These are phyloP conservation scores for Macrotrachela quadricornifera DNA, from an alignment of 1,140 invertebrate species.

Conservation along the genomic window DNA sequence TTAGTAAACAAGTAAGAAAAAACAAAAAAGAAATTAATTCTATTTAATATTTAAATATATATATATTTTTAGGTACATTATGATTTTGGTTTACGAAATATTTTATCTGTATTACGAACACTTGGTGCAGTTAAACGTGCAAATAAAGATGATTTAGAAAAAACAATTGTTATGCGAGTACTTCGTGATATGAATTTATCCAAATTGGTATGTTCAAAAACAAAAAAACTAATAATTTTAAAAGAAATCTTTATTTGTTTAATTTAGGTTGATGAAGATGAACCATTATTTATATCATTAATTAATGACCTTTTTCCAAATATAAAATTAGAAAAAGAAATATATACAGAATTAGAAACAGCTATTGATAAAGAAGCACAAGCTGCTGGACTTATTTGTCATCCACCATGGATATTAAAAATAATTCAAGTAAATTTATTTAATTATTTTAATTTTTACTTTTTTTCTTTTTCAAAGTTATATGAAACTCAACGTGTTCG, in stretches of 20 bases:
- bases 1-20: conserved; percentile 75
- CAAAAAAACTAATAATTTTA: not conserved
- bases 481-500: conserved; percentile 34
- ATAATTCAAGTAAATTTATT: conserved; percentile 49
- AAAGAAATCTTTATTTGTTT: not conserved
- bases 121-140: conserved; percentile 69
- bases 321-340: conserved; percentile 66
- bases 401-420: conserved; percentile 79
- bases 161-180: conserved; percentile 84
- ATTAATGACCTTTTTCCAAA: conserved; percentile 91
- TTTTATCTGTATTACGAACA: conserved; percentile 70
- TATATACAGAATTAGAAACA: conserved; percentile 46
- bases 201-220: conserved; percentile 48
- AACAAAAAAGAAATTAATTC: no score
- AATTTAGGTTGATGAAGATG: conserved; percentile 56
- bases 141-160: conserved; percentile 71
- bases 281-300: conserved; percentile 77
- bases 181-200: conserved; percentile 89
- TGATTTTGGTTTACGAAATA: conserved; percentile 83
- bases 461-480: conserved; percentile 15
- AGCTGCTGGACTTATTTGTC: conserved; percentile 48
- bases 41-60: no score
- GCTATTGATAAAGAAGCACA: conserved; percentile 20
- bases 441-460: no score
- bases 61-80: conserved; percentile 45